Evolutionary conservation across 1,140 invertebrate species (phyloP).

Genomic region (Cydia fagiglandana): DNA sequence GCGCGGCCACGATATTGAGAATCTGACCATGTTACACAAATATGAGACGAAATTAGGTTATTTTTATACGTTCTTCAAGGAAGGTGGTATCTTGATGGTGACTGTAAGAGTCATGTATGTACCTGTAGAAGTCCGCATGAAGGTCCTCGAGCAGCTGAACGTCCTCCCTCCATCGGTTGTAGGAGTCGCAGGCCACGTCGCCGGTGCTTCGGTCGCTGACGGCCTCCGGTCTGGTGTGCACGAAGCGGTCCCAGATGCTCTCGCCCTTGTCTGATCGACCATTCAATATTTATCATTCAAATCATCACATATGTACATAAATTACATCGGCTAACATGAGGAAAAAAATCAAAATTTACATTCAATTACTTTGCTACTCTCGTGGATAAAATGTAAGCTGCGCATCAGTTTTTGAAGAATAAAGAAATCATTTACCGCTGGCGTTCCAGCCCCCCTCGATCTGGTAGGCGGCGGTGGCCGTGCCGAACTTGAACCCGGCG

Average conservation of each 20-base stretch:
- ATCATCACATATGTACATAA: too few relatives aligned
- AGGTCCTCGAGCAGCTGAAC: slow-evolving; percentile 76
- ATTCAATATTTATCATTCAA: neutral
- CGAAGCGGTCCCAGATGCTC: slow-evolving; percentile 55
- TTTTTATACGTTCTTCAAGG: too few relatives aligned
- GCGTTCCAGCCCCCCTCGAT: neutral
- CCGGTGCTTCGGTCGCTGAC: slow-evolving; percentile 63
- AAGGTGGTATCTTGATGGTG: too few relatives aligned
- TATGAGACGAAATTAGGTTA: too few relatives aligned
- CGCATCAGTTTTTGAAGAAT: too few relatives aligned
- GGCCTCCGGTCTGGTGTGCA: slow-evolving; percentile 40
- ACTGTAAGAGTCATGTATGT: too few relatives aligned
- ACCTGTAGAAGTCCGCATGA: slow-evolving; percentile 73
- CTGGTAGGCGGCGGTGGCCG: neutral
- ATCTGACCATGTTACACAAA: slow-evolving; percentile 35
- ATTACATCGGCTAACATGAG: neutral
- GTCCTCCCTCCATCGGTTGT: slow-evolving; percentile 81
- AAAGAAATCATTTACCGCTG: neutral
- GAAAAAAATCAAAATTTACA: too few relatives aligned
- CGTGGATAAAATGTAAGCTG: too few relatives aligned
- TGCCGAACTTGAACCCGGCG: neutral
- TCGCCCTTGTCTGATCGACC: slow-evolving; percentile 48
- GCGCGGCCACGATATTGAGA: slow-evolving; percentile 55
- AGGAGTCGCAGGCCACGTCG: slow-evolving; percentile 83
- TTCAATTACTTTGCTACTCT: too few relatives aligned